These are phyloP conservation scores for Microcebus lehilahytsara DNA, from an alignment of 2,113 vertebrate species.

Conservation along the genomic window DNA sequence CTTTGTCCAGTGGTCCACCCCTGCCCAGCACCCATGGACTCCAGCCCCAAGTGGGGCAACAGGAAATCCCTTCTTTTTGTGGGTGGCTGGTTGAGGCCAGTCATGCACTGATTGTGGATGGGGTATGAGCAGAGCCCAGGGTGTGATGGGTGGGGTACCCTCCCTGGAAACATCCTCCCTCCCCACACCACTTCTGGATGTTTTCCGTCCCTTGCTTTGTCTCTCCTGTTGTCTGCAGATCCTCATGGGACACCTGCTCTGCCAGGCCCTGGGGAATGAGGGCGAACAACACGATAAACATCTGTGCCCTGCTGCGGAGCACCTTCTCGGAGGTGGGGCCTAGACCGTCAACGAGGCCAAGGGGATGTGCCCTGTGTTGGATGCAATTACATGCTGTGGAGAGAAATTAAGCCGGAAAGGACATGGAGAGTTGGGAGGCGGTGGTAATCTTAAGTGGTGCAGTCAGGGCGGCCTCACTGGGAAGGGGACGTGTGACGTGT, in stretches of 20 bases:
- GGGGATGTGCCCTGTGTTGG: not conserved
- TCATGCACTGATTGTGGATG: not conserved
- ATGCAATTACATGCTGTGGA: not conserved
- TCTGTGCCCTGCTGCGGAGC: not conserved
- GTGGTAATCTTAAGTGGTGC: not conserved
- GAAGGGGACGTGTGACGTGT: not conserved
- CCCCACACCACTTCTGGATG: not conserved
- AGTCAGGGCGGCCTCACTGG: not conserved
- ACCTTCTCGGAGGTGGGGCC: not conserved
- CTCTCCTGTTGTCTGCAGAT: not conserved
- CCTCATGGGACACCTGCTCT: not conserved
- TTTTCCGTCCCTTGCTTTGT: not conserved
- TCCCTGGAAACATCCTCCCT: not conserved
- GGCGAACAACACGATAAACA: not conserved
- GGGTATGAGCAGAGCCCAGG: not conserved
- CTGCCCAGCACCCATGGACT: not conserved
- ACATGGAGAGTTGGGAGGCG: not conserved
- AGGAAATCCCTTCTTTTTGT: not conserved
- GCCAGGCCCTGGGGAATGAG: not conserved
- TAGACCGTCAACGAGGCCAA: not conserved
- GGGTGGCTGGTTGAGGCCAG: not conserved
- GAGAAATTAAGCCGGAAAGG: not conserved
- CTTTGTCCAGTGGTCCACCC: not conserved
- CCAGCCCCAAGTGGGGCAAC: not conserved
- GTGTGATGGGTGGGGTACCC: rapidly evolving